These are phyloP conservation scores for Daktulosphaira vitifoliae DNA, from an alignment of 1,140 invertebrate species.

Conservation along the genomic window DNA sequence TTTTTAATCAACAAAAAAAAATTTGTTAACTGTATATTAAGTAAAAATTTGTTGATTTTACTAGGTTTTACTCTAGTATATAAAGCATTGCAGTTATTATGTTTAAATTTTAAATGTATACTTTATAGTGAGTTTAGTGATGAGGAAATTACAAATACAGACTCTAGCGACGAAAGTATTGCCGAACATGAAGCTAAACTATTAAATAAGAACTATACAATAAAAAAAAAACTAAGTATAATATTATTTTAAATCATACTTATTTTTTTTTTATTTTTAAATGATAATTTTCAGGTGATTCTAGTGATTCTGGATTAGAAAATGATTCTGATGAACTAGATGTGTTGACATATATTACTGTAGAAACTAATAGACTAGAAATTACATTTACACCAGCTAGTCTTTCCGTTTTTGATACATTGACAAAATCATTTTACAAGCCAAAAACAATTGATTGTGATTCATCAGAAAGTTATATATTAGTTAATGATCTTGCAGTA, in stretches of 20 bases:
- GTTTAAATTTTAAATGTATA: not conserved
- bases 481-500: constrained; percentile 39
- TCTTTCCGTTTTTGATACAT: constrained; percentile 52
- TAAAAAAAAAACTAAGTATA: constrained; percentile 28
- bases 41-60: too few species aligned
- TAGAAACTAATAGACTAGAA: constrained; percentile 59
- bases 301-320: constrained; percentile 46
- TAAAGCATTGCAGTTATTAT: too few species aligned
- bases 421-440: constrained; percentile 48
- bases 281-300: constrained; percentile 38
- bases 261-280: not conserved
- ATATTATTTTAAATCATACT: not conserved
- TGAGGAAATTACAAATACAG: constrained; percentile 24
- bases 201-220: not conserved
- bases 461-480: constrained; percentile 25
- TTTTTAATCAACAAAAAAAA: too few species aligned
- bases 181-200: constrained; percentile 1
- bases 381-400: constrained; percentile 59
- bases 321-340: constrained; percentile 45
- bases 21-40: too few species aligned
- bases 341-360: constrained; percentile 56
- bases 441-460: constrained; percentile 27
- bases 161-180: constrained; percentile 20
- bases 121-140: constrained; percentile 29
- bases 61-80: too few species aligned